Conservation (phyloP, 64 coral and sea anemone genomes). For the Montipora capricornis region DNA sequence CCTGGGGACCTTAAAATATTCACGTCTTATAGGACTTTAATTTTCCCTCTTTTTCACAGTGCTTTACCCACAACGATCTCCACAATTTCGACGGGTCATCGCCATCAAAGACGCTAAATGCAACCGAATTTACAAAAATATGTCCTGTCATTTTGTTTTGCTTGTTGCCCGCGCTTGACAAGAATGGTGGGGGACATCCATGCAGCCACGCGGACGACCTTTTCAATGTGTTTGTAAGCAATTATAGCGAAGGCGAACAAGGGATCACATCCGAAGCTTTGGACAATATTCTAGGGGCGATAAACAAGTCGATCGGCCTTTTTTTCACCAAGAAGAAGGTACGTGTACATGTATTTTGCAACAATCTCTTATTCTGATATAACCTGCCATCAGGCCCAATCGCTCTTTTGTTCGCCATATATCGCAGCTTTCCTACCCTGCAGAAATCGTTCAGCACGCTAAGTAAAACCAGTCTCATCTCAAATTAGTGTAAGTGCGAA, state of each 20-base stretch:
- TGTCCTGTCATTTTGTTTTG: conserved; percentile 27
- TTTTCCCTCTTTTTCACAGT: neutral
- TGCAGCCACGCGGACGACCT: conserved; percentile 30
- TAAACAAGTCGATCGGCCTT: conserved; percentile 17
- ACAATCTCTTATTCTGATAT: no score
- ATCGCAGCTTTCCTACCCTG: no score
- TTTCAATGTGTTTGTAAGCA: conserved; percentile 18
- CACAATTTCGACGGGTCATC: neutral
- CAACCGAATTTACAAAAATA: neutral
- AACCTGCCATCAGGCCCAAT: no score
- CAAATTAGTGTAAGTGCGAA: no score
- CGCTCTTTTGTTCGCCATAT: no score
- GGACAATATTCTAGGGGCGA: neutral
- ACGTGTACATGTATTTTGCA: neutral
- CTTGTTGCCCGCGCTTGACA: conserved; percentile 5
- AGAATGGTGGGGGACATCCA: conserved; percentile 2
- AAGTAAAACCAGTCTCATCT: no score
- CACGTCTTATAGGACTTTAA: no score
- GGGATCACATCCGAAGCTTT: conserved; percentile 9
- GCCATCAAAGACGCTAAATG: neutral
- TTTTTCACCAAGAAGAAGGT: conserved; percentile 36
- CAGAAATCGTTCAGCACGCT: no score
- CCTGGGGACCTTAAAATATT: no score
- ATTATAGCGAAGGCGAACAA: conserved; percentile 8
- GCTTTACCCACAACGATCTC: neutral